Evolutionary conservation across 2,888 invertebrate species (phyloP), one percentile per base, ranked within the genome.

Genomic region (Eupeodes luniger): DNA sequence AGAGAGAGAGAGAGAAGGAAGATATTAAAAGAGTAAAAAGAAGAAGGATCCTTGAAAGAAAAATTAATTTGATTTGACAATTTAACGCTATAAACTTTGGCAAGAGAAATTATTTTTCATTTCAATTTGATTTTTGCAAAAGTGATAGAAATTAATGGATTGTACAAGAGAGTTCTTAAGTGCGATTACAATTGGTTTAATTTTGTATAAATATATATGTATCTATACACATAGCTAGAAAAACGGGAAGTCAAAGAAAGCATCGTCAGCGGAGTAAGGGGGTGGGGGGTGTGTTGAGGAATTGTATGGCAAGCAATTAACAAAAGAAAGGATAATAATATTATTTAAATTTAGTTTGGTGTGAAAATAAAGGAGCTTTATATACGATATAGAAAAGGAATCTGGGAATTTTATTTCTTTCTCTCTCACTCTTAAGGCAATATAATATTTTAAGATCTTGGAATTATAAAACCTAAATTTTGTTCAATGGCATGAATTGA

Each of bases 61-160:
- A 62, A 55, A 86, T 79, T 87, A 84, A 87, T 87, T 87, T 81
- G 61, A 87, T 84, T 87, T 80, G 72, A 27, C 72, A 76, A 83
- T 87, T 87, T 77, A 83, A 87, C 81, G 83, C 72, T 72, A 77
- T 83, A 77, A 87, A 80, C 76, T 87, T 82, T 80, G 64, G 78
- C 79, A 59, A 40, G 47, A 62, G 76, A 36, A 62, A 74, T 74
- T 70, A 80, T 40, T 83, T 87, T 84, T 77, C 59, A 74, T 80
- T 86, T 79, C 69, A 86, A 70, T 80, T 83, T 87, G 83, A 74
- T 61, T 76, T 72, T 80, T 40, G 6, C 5, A 40, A 40, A 80
- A 83, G 66, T 77, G 79, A 83, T 77, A 66, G 76, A 83, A 87
- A 87, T 87, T 83, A 86, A 86, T 86, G 86, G 75, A 82, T 78